Conservation (phyloP, 1,140 invertebrate species). For the Anastatus disparis region DNA sequence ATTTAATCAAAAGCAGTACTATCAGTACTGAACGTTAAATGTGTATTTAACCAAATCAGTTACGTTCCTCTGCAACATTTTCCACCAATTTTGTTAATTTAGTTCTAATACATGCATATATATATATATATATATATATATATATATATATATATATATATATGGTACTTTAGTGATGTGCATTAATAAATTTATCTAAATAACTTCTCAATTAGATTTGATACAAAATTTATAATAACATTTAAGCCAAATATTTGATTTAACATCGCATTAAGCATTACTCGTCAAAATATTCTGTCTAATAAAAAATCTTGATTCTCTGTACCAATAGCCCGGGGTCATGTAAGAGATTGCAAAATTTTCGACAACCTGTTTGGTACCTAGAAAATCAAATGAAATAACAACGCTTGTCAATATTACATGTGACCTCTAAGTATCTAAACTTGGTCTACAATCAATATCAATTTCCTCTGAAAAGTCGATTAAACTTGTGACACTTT, state of each 20-base stretch:
- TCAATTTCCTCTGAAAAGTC: constrained; percentile 8
- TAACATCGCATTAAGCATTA: too few relatives aligned
- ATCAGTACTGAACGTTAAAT: not conserved
- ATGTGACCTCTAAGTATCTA: not conserved
- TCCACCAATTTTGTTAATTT: not conserved
- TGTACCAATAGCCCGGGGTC: too few relatives aligned
- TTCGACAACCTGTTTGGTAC: too few relatives aligned
- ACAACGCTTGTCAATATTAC: not conserved
- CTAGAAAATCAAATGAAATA: not conserved
- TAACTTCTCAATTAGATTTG: not conserved
- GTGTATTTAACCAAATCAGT: not conserved
- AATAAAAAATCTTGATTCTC: too few relatives aligned
- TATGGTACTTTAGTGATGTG: not conserved
- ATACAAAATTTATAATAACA: too few relatives aligned
- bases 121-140: too few relatives aligned
- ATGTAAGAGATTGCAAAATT: too few relatives aligned
- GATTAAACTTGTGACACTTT: constrained; percentile 3
- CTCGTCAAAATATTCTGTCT: too few relatives aligned
- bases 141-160: too few relatives aligned
- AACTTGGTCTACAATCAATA: not conserved
- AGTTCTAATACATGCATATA: not conserved
- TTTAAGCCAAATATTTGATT: too few relatives aligned
- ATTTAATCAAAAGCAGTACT: not conserved
- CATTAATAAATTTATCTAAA: not conserved
- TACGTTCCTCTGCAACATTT: not conserved